Evolutionary conservation across 2,888 invertebrate species (phyloP), one percentile per base, ranked within the genome.

Genomic region (Acanthosepion pharaonis): DNA sequence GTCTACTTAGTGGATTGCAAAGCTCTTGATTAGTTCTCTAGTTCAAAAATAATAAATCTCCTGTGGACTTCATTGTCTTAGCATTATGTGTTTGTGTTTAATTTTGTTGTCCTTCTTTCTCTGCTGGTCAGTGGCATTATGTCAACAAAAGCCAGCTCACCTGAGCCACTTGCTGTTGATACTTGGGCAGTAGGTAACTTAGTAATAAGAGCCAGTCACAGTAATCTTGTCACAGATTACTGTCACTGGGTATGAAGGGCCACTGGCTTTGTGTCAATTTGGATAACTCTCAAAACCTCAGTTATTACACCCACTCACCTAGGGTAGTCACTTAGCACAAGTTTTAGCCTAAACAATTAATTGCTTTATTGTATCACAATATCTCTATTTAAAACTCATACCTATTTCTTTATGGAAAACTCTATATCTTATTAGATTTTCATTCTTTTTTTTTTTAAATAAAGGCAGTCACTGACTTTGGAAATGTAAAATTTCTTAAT

Each of bases 61-160:
- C 93, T 53, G n/a, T 93, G 28, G 48, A 93, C 53, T 49, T 20
- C 93, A 51, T 53, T 93, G 93, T 53, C 93, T 93, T 53, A 53
- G 48, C 48, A 93, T 49, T 78, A 92, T 93, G 53, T 93, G 93
- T 93, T 93, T 93, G 49, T 53, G 53, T 93, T 93, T 93, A 93
- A 93, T 93, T 92, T 93, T 93, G 53, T 93, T 93, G 93, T 93
- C 53, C 78, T 93, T 93, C 51, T 93, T 93, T 93, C 33, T 53
- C 51, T 93, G 93, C 93, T 93, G 53, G 53, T 93, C 53, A 93
- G 93, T 93, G 93, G 93, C 93, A 93, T 93, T 93, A 93, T 93
- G 93, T 93, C 93, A 93, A 93, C 93, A 93, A 93, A 93, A 53
- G 53, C 93, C 93, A 93, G 28, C 93, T 49, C 51, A 53, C 49